Conservation (phyloP, 2,888 invertebrate genomes). For the Lasius platythorax region DNA sequence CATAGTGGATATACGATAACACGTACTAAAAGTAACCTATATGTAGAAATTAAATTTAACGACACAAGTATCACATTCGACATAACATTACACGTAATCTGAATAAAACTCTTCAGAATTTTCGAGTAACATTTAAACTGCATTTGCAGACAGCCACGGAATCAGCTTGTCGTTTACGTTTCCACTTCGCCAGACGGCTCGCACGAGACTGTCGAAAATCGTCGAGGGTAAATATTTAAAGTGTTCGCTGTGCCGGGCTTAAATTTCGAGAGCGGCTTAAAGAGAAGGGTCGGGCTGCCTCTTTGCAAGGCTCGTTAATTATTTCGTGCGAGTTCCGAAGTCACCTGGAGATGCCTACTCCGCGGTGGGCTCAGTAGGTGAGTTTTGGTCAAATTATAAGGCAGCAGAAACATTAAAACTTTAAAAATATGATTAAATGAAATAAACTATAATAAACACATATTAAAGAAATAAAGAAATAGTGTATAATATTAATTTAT, state of each 20-base stretch:
- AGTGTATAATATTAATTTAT: neutral
- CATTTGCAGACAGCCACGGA: slow-evolving; percentile 40
- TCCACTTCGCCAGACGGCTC: slow-evolving; percentile 23
- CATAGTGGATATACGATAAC: neutral
- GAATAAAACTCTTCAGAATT: slow-evolving; percentile 20
- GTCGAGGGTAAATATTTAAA: slow-evolving; percentile 78
- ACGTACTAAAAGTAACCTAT: neutral
- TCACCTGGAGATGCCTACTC: slow-evolving; percentile 73
- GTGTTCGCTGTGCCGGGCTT: slow-evolving; percentile 70
- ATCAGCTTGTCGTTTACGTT: slow-evolving; percentile 56
- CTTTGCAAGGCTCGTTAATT: slow-evolving; percentile 82
- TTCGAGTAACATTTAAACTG: slow-evolving; percentile 37
- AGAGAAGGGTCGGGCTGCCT: slow-evolving; percentile 48
- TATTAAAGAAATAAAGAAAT: neutral
- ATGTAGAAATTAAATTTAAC: slow-evolving; percentile 31
- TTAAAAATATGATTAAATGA: slow-evolving; percentile 1
- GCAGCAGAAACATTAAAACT: slow-evolving; percentile 1
- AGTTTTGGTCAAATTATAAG: slow-evolving; percentile 1
- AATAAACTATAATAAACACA: neutral
- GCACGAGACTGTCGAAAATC: slow-evolving; percentile 68
- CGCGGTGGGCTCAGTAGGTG: slow-evolving; percentile 36
- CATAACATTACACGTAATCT: slow-evolving; percentile 21
- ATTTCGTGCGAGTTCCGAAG: slow-evolving; percentile 81
- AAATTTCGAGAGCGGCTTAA: slow-evolving; percentile 73
- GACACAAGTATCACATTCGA: slow-evolving; percentile 5